Evolutionary conservation across 2,113 vertebrate genomes (phyloP), one percentile per base, ranked within the genome.

Genomic region (Speoplatyrhinus poulsoni): DNA sequence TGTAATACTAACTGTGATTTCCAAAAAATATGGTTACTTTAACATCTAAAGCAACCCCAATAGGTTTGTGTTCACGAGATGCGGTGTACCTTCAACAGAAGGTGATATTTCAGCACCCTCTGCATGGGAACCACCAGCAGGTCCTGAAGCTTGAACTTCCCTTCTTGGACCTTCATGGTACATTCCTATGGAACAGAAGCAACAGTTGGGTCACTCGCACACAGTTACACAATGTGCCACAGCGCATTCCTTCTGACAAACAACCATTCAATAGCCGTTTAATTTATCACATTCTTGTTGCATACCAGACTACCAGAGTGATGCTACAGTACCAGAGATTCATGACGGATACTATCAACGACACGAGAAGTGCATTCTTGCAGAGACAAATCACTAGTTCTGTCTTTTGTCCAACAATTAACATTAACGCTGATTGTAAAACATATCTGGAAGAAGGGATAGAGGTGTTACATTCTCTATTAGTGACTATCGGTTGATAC

Each of bases 61-160:
- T 26, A 41, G 53, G 53, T 54, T 15, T 26, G 7, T 64, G 32
- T 10, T 17, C 46, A 6, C 17, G 49, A 5, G 19, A 19, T 46
- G 46, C 4, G 13, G 55, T 75, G 62, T 87, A 99, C 98, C 94
- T 99, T 99, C 50, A 99, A 89, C 50, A 99, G 90, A 49, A 99
- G 94, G 73, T 99, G 98, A 46, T 99, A 99, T 76, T 99, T 99
- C 52, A 99, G 85, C 49, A 99, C 97, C 73, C 98, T 93, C 65
- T 99, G 98, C 98, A 99, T 98, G 60, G 98, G 98, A 16, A 99
- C 95, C 81, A 99, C 96, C 82, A 99, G 87, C 62, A 99, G 93
- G 77, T 99, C 98, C 73, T 98, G 98, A 79, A 99, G 87, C 77
- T 96, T 98, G 68, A 99, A 99, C 80, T 98, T 99, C 32, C 98